Percentiles rank a stretch among this genome's conserved stretches.
Conservation (phyloP, 2,797 vertebrate genomes). For the Clamator glandarius region DNA sequence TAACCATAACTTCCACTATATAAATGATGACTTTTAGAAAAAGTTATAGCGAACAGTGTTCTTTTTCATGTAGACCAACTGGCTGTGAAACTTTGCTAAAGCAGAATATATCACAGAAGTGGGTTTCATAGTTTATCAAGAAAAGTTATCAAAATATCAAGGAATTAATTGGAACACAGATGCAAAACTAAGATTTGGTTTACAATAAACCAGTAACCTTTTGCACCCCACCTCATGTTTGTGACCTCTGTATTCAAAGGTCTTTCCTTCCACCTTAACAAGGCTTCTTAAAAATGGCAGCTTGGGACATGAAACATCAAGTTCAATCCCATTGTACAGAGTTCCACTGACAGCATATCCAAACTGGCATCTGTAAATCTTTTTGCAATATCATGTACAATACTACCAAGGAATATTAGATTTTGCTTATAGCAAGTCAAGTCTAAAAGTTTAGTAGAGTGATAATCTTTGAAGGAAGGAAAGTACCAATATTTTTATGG, state of each 20-base stretch:
- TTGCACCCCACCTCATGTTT: not conserved
- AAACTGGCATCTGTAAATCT: not conserved
- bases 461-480: not conserved
- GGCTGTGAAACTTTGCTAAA: not conserved
- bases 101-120: not conserved
- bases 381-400: not conserved
- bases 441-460: not conserved
- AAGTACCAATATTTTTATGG: not conserved
- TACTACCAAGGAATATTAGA: not conserved
- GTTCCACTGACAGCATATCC: not conserved
- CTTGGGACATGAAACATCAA: not conserved
- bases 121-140: not conserved
- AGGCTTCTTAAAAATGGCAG: not conserved
- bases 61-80: not conserved
- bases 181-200: not conserved
- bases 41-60: not conserved
- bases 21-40: not conserved
- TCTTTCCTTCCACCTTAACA: not conserved
- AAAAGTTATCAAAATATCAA: not conserved
- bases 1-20: not conserved
- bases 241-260: not conserved
- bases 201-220: not conserved
- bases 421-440: not conserved
- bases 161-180: not conserved
- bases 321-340: not conserved